Evolutionary conservation across 2,113 vertebrate genomes (phyloP).

Genomic region (Condylura cristata): DNA sequence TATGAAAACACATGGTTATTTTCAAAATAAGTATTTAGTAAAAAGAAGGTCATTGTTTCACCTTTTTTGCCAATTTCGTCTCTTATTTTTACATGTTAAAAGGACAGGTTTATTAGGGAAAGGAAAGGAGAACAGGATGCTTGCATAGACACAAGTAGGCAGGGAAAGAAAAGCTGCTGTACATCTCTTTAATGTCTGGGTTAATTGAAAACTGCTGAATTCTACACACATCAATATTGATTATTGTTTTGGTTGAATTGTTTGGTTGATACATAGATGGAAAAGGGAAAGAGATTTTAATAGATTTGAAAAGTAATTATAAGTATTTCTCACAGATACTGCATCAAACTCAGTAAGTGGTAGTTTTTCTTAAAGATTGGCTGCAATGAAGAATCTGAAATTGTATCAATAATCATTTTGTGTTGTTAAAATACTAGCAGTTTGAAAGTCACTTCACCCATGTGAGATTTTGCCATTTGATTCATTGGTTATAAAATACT

Average conservation of each 20-base stretch:
- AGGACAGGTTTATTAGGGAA: too few species aligned
- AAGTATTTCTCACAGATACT: constrained; percentile 13
- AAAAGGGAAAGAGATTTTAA: constrained; percentile 32
- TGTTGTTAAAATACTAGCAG: not conserved
- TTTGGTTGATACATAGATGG: not conserved
- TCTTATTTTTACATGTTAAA: too few species aligned
- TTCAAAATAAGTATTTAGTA: not conserved
- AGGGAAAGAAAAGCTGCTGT: too few species aligned
- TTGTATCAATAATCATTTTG: constrained; percentile 16
- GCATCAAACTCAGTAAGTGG: not conserved
- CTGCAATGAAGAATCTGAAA: not conserved
- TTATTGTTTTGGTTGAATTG: not conserved
- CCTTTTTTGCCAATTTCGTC: not conserved
- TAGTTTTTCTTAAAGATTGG: not conserved
- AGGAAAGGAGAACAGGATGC: too few species aligned
- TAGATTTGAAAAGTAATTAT: not conserved
- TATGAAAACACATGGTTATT: not conserved
- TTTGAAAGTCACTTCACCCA: constrained; percentile 14
- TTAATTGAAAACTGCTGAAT: not conserved
- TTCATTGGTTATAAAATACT: constrained; percentile 40
- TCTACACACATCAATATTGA: not conserved
- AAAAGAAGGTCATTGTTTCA: not conserved
- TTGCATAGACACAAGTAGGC: too few species aligned
- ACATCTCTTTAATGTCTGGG: not conserved
- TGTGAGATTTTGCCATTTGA: not conserved